Conservation (phyloP, 1,140 invertebrate species). For the Sitobion miscanthi region DNA sequence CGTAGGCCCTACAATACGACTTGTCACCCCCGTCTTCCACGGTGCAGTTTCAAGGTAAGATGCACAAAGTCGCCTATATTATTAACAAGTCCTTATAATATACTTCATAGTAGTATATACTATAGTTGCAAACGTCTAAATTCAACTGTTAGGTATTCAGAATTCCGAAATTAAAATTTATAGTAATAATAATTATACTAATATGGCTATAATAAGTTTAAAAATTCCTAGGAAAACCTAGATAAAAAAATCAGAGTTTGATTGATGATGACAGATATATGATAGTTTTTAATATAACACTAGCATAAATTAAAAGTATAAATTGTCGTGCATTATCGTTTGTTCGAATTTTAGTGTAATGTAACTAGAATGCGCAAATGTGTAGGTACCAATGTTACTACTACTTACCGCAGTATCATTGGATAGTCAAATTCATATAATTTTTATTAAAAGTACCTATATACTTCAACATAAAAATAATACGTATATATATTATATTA, state of each 20-base stretch:
- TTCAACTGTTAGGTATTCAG: neutral
- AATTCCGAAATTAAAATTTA: neutral
- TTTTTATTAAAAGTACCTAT: neutral
- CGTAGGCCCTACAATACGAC: too few relatives aligned
- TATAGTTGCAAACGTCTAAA: neutral
- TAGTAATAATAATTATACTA: neutral
- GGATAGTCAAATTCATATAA: neutral
- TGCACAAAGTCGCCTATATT: neutral
- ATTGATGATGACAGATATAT: neutral
- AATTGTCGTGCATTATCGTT: neutral
- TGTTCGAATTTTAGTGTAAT: neutral
- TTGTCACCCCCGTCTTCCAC: too few relatives aligned
- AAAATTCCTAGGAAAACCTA: neutral
- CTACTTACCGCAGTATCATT: neutral
- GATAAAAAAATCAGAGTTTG: neutral
- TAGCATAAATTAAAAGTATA: neutral
- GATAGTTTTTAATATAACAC: neutral
- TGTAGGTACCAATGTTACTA: neutral
- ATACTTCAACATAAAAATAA: neutral
- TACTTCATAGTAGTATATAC: neutral
- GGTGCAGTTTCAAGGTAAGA: neutral
- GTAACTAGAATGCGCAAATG: neutral
- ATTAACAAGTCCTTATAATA: neutral
- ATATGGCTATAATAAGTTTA: neutral
- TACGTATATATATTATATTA: neutral